Evolutionary conservation across 2,797 vertebrate species (phyloP).

Genomic region (Pseudopleuronectes americanus): DNA sequence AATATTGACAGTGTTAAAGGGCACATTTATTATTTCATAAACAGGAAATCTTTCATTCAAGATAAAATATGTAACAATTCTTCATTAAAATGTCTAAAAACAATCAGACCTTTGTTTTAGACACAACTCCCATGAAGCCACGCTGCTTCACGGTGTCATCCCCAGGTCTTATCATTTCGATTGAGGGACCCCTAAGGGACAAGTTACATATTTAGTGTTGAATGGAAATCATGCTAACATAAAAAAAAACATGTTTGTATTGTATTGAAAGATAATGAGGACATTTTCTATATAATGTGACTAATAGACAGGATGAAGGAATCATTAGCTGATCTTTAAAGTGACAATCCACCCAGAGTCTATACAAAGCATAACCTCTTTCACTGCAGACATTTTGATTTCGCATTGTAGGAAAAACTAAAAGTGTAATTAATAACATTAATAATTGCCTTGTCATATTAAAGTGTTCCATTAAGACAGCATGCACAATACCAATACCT

Average conservation of each 20-base stretch:
- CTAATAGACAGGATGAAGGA: conserved; percentile 2
- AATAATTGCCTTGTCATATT: conserved; percentile 8
- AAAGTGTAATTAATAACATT: conserved; percentile 19
- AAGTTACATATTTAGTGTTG: no score
- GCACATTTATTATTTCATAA: not conserved
- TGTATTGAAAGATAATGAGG: not conserved
- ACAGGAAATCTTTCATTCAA: not conserved
- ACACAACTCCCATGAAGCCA: no score
- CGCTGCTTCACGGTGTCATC: no score
- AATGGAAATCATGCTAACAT: not conserved
- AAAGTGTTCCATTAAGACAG: conserved; percentile 2
- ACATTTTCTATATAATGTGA: not conserved
- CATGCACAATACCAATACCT: conserved; percentile 5
- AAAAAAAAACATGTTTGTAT: not conserved
- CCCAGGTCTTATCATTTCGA: no score
- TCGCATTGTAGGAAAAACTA: not conserved
- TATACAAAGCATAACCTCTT: not conserved
- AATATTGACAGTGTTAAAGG: conserved; percentile 6
- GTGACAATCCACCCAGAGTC: not conserved
- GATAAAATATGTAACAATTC: not conserved
- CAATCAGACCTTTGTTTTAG: no score
- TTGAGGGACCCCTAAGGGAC: no score
- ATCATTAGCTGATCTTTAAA: not conserved
- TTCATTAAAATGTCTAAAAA: no score
- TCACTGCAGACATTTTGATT: conserved; percentile 9